Evolutionary conservation across 2,888 invertebrate species (phyloP), one percentile per base, ranked within the genome.

Genomic region (Gonocerus acuteangulatus): DNA sequence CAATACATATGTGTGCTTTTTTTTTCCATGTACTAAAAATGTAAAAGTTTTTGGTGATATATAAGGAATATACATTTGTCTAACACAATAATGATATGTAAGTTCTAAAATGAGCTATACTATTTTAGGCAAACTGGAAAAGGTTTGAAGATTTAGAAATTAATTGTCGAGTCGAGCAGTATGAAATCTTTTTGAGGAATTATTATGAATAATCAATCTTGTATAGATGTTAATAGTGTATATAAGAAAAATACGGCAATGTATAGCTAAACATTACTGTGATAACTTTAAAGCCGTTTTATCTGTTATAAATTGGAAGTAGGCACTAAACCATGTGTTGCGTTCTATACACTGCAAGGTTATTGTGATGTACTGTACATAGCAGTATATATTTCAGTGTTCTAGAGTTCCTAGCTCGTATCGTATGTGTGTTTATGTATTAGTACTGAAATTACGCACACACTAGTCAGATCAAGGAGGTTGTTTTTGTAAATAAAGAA

Each of bases 321-420:
- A 60, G 44, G 60, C 49, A 60, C 51, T 60, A 51, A 42, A 51
- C 23, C 23, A 61, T 61, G 65, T 61, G 60, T 63, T 63, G 65
- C 65, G 62, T 63, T 65, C 65, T 63, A 63, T 60, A 49, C 52
- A 63, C 65, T 63, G 63, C 65, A 65, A 61, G 60, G 62, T 62
- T 62, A 61, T 62, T 57, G 62, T 62, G 60, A 48, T 62, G 47
- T 61, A 62, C 61, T 65, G 65, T 65, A 65, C 21, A 63, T 63
- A 62, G 39, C 57, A 61, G 48, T 52, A 48, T 62, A 63, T 58
- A 63, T 63, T 65, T 65, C 62, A 62, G 65, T 65, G 65, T 63
- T 63, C 65, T 63, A 65, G 63, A 65, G 65, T 65, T 65, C 65
- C 65, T 65, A 65, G 65, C 49, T 63, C 64, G 61, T 63, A 63